phyloP scores from a whole-genome alignment of 2,113 vertebrate genomes.

The Chamaetylas fuelleborni region DNA sequence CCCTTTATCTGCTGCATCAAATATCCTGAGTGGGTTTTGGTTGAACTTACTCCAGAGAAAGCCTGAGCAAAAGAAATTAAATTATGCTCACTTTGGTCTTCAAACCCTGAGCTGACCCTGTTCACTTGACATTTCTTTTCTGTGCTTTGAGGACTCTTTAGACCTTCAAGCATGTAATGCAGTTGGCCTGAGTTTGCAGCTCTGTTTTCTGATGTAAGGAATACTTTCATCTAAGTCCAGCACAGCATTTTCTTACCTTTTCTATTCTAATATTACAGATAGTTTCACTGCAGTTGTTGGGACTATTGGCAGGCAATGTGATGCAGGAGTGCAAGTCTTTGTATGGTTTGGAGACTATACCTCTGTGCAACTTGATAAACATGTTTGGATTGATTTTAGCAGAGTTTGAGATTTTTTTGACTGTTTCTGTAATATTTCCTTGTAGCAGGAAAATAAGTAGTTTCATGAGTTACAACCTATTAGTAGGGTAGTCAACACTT shows the following conservation, averaged over 20 bases:
- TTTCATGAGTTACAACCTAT: not conserved
- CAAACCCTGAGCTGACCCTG: not conserved
- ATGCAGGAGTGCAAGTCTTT: not conserved
- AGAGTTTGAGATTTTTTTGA: accelerated
- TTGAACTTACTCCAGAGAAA: not conserved
- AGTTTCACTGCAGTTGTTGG: not conserved
- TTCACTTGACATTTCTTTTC: not conserved
- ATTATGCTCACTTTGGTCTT: not conserved
- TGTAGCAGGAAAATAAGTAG: not conserved
- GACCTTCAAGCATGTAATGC: not conserved
- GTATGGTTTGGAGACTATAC: not conserved
- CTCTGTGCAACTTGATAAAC: not conserved
- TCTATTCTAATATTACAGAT: not conserved
- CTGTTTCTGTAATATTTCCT: not conserved
- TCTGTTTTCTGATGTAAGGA: not conserved
- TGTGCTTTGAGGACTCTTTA: not conserved
- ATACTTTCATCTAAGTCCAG: not conserved
- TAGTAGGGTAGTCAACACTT: not conserved
- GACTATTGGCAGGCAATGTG: not conserved
- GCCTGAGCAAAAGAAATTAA: not conserved
- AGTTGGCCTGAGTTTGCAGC: not conserved
- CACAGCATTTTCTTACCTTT: not conserved
- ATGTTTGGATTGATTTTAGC: not conserved
- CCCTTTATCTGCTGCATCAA: not conserved
- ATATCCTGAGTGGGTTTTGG: not conserved